A percentile compares a stretch with the other conserved stretches of the same genome.
These are phyloP conservation scores for Etia nguti DNA, from an alignment of 2,113 vertebrate species.

Conservation along the genomic window DNA sequence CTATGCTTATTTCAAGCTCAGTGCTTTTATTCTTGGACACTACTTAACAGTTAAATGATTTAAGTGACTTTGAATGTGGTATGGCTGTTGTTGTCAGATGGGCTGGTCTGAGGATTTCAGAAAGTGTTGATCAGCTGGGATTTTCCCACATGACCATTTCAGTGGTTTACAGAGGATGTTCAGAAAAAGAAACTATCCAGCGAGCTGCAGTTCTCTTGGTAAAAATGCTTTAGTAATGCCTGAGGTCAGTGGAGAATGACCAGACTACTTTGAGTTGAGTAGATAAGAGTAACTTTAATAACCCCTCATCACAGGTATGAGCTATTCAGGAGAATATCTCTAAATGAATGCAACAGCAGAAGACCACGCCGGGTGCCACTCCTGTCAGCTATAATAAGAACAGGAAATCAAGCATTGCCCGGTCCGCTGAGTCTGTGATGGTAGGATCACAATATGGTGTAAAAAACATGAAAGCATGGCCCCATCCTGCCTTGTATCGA, in stretches of 20 bases:
- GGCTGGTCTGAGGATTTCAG: background rate
- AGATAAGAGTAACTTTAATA: background rate
- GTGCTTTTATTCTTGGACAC: background rate
- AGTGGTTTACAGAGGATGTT: too few relatives aligned
- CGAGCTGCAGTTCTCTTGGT: background rate
- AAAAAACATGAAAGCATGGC: background rate
- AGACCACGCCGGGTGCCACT: accelerated
- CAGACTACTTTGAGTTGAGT: background rate
- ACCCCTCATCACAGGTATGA: background rate
- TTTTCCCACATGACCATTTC: background rate
- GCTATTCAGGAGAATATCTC: background rate
- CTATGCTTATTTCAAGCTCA: background rate
- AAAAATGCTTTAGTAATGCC: background rate
- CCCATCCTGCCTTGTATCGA: background rate
- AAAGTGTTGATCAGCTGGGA: background rate
- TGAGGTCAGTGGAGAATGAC: background rate
- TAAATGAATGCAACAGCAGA: background rate
- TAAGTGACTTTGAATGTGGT: background rate
- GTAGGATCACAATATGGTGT: background rate
- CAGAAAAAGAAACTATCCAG: background rate
- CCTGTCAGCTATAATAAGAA: background rate
- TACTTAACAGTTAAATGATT: background rate
- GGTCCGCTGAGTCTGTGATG: background rate
- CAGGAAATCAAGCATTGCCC: background rate
- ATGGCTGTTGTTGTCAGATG: background rate